Evolutionary conservation across 2,888 invertebrate genomes (phyloP), one percentile per base, ranked within the genome.

Genomic region (Phorcus lineatus): DNA sequence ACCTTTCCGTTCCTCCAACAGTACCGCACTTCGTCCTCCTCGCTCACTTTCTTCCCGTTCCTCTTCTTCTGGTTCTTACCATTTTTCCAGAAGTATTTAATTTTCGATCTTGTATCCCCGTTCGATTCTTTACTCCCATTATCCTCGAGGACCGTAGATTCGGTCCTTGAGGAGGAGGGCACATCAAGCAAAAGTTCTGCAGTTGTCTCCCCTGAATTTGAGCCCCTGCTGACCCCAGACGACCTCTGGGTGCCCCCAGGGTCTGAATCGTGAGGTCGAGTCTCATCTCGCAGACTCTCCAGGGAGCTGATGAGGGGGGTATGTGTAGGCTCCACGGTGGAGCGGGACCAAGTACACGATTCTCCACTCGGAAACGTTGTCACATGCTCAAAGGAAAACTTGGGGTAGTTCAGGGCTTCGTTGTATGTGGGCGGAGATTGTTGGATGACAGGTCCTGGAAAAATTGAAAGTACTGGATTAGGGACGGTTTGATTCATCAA

Each of bases 21-120:
- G 62, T 62, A 62, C 24, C 62, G 62, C 24, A 62, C 75, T 62
- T 57, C 74, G 28, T 62, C 62, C 62, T 62, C 62, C 62, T 62
- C 28, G 62, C 62, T 62, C 62, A 62, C 62, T 24, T 19, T 57
- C 28, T 62, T 62, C 62, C 62, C 62, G 28, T 62, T 62, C 62
- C 62, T 62, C 62, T 62, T 62, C 62, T 62, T 62, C 62, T 62
- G 62, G 24, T 16, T 62, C 28, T 62, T 62, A 4, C 62, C 62
- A 62, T 62, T 62, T 62, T 62, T 62, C 62, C 62, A 62, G 62
- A 62, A 62, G 24, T 62, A 62, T 62, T 62, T 62, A 62, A 62
- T 24, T 62, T 62, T 62, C 28, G 62, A 62, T 62, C 28, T 62
- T 28, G 62, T 62, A 24, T 62, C 62, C 62, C 62, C 62, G 28